These are phyloP conservation scores for Oceanodroma tethys DNA, from an alignment of 2,113 vertebrate genomes.

Conservation along the genomic window DNA sequence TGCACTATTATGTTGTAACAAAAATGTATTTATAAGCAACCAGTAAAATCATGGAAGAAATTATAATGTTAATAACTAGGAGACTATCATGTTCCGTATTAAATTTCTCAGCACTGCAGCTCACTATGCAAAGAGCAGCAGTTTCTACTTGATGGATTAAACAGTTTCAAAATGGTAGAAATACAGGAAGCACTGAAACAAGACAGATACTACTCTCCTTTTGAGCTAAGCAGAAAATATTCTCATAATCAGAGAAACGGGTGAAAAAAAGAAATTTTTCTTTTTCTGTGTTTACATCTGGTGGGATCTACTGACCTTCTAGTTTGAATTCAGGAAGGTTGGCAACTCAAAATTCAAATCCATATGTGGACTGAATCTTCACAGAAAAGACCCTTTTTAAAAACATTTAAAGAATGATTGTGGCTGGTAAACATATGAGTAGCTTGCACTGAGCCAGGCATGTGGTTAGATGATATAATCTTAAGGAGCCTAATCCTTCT, in stretches of 20 bases:
- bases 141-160: constrained; percentile 77
- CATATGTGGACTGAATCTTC: background rate
- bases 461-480: background rate
- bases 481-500: background rate
- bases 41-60: constrained; percentile 71
- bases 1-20: constrained; percentile 74
- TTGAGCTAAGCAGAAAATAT: background rate
- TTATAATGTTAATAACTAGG: constrained; percentile 72
- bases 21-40: constrained; percentile 78
- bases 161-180: constrained; percentile 70
- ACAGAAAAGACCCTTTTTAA: background rate
- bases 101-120: constrained; percentile 69
- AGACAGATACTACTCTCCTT: constrained; percentile 43
- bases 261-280: constrained; percentile 19
- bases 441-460: background rate
- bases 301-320: background rate
- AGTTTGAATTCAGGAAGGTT: background rate
- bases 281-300: background rate
- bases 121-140: constrained; percentile 65
- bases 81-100: constrained; percentile 71
- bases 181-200: constrained; percentile 62
- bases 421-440: background rate
- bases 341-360: background rate
- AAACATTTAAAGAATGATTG: background rate
- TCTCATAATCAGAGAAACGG: background rate